Evolutionary conservation across 1,140 invertebrate species (phyloP), one percentile per base, ranked within the genome.

Genomic region (Phthorimaea operculella): DNA sequence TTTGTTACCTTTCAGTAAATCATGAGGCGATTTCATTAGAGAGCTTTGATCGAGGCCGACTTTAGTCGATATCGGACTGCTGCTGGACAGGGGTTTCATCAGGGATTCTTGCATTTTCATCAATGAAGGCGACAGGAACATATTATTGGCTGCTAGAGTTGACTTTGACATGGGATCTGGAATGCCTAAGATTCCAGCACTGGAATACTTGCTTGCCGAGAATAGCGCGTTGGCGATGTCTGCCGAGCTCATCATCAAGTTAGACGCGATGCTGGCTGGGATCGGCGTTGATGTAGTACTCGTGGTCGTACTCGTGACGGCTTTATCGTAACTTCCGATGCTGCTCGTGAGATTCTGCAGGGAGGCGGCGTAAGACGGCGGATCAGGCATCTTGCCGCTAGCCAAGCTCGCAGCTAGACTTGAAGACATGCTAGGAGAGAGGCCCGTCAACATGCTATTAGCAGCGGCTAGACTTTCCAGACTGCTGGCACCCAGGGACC

Each of bases 161-260:
- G 88, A 89, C 64, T 90, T 90, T 0, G 90, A 90, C 84, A 91
- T 87, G 0, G 90, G 90, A 83, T 90, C 90, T 1, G 90, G 90
- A 63, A 91, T 88, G 8, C 88, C 88, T 50, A 89, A 64, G 52
- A 89, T 86, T 14, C 86, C 87, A 6, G 87, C 84, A 57, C 82
- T 88, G 3, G 88, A 88, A 68, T 88, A 90, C 66, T 89, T 89
- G 36, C 87, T 88, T 5, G 87, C 86, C 52, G 87, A 88, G 59
- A 89, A 89, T n/a, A 89, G 63, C 16, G 88, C 87, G 68, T 87
- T 89, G 0, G 89, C 88, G 54, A 90, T 88, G 64, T 90, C 88
- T 0, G 87, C 84, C 9, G 84, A 86, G 60, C 87, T 87, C 68
- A 90, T 83, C 87, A 90, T 88, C 6, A 89, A 69, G 67, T 87